These are phyloP conservation scores for Alsophila aescularia DNA, from an alignment of 2,888 invertebrate species.

Conservation along the genomic window DNA sequence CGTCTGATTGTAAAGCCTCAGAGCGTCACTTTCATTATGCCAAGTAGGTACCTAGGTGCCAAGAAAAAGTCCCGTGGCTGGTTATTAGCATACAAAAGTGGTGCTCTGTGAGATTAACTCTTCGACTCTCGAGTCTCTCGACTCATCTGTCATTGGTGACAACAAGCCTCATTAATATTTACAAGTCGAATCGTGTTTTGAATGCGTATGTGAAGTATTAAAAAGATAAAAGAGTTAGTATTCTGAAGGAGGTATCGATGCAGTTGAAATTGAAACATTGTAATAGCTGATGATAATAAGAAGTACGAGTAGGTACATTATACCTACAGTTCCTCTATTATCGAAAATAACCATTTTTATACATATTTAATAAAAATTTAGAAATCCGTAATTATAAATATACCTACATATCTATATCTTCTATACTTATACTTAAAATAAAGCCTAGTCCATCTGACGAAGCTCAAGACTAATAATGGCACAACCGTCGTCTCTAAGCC, in stretches of 20 bases:
- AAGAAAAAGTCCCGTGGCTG: conserved; percentile 36
- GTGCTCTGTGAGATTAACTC: conserved; percentile 37
- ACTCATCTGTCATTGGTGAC: conserved; percentile 45
- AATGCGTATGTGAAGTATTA: conserved; percentile 31
- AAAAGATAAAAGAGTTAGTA: neutral
- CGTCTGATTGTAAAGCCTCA: conserved; percentile 2
- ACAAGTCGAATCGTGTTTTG: conserved; percentile 42
- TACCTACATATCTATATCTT: too few relatives aligned
- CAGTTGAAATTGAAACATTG: neutral
- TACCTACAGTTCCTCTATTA: too few relatives aligned
- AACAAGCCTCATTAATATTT: conserved; percentile 60
- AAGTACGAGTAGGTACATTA: too few relatives aligned
- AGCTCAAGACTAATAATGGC: too few relatives aligned
- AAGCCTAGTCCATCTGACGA: too few relatives aligned
- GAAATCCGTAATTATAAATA: too few relatives aligned
- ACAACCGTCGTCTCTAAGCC: too few relatives aligned
- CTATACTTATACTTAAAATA: too few relatives aligned
- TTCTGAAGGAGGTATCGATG: neutral
- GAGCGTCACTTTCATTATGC: conserved; percentile 42
- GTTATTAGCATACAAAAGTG: conserved; percentile 73
- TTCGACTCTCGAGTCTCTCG: conserved; percentile 20
- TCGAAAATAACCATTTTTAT: too few relatives aligned
- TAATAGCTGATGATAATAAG: too few relatives aligned
- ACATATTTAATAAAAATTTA: too few relatives aligned
- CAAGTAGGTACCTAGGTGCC: conserved; percentile 37